A percentile compares a stretch with the other conserved stretches of the same genome.
Conservation (phyloP, 2,888 invertebrate genomes). For the Mythimna loreyi region DNA sequence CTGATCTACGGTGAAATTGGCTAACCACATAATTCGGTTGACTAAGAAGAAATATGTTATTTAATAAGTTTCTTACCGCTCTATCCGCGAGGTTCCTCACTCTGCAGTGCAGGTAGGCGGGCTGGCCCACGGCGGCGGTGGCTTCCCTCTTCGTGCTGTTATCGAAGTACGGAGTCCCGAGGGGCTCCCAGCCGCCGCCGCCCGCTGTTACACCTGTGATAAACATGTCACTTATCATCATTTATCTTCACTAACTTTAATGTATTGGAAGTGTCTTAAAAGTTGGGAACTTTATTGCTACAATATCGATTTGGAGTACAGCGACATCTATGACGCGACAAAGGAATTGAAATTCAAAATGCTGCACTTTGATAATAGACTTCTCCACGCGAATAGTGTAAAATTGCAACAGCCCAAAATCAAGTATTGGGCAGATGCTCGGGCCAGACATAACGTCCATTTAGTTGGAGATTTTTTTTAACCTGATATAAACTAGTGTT, state of each 20-base stretch:
- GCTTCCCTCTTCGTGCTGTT: constrained; percentile 96
- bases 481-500: too few relatives aligned
- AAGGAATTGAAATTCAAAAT: too few relatives aligned
- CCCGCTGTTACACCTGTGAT: constrained; percentile 85
- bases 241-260: constrained; percentile 12
- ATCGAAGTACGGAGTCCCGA: constrained; percentile 97
- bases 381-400: too few relatives aligned
- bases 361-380: too few relatives aligned
- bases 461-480: too few relatives aligned
- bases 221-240: constrained; percentile 22
- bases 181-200: constrained; percentile 92
- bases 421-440: too few relatives aligned
- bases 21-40: neutral
- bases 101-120: constrained; percentile 96
- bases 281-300: neutral
- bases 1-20: too few relatives aligned
- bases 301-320: neutral
- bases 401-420: too few relatives aligned
- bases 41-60: neutral
- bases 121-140: constrained; percentile 96
- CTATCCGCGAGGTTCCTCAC: constrained; percentile 97
- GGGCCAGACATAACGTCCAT: too few relatives aligned
- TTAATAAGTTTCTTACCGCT: constrained; percentile 93
- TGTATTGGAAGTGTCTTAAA: neutral
- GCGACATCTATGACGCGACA: too few relatives aligned